Evolutionary conservation across 2,113 vertebrate species (phyloP).

Genomic region (Siphamia tubifer): DNA sequence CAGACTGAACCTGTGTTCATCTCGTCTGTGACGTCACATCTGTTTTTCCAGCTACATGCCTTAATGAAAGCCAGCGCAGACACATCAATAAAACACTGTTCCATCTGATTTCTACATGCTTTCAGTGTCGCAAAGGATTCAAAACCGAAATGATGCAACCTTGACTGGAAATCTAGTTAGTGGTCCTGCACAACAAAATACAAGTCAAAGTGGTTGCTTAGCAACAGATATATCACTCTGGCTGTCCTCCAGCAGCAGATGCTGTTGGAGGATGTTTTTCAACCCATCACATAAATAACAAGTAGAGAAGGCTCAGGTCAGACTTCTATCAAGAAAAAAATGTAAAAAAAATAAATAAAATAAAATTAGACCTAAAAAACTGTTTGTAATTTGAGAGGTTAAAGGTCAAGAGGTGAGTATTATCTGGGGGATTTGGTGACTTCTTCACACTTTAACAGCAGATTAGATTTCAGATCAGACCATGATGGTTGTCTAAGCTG

Average conservation of each 20-base stretch:
- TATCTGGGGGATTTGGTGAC: background rate
- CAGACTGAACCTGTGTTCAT: too few species aligned
- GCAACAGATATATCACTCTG: slow-evolving; percentile 67
- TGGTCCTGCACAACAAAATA: slow-evolving; percentile 62
- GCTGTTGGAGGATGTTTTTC: slow-evolving; percentile 62
- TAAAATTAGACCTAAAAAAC: too few species aligned
- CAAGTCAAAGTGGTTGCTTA: slow-evolving; percentile 61
- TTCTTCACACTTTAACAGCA: background rate
- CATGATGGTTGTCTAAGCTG: background rate
- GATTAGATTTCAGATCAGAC: background rate
- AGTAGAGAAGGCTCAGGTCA: slow-evolving; percentile 30
- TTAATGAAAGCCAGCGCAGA: background rate
- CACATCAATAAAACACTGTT: slow-evolving; percentile 11
- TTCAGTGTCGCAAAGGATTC: slow-evolving; percentile 37
- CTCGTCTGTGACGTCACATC: background rate
- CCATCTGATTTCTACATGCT: slow-evolving; percentile 30
- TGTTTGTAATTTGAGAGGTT: background rate
- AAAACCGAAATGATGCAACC: slow-evolving; percentile 57
- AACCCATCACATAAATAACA: slow-evolving; percentile 52
- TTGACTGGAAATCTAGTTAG: slow-evolving; percentile 57
- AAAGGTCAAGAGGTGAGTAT: slow-evolving; percentile 1
- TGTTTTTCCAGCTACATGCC: background rate
- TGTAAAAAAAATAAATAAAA: too few species aligned
- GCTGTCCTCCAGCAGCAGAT: slow-evolving; percentile 58
- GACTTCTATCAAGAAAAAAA: background rate